phyloP scores from a whole-genome alignment of 2,113 vertebrate genomes.

The Scytalopus superciliaris region DNA sequence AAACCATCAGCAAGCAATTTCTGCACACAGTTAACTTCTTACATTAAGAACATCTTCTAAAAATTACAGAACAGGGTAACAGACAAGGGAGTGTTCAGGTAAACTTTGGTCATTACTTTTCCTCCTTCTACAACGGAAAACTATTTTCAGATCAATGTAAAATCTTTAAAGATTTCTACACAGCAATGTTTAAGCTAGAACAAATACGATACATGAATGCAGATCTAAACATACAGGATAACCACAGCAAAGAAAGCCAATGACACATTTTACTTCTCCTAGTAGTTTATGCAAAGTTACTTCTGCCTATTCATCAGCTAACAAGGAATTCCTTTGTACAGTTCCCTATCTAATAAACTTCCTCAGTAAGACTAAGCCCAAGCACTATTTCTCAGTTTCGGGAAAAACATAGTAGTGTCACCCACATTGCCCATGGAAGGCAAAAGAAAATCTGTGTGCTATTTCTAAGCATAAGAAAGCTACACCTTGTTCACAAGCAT shows the following conservation, averaged over 20 bases:
- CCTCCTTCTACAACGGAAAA: background rate
- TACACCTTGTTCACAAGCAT: background rate
- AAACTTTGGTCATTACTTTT: background rate
- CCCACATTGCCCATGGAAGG: background rate
- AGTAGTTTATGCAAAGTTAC: background rate
- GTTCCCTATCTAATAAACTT: background rate
- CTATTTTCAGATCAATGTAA: background rate
- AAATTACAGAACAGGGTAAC: background rate
- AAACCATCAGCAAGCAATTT: background rate
- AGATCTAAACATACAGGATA: background rate
- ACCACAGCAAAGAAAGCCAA: background rate
- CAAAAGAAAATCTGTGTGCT: background rate
- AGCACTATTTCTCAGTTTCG: background rate
- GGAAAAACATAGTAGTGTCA: background rate
- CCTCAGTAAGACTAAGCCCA: background rate
- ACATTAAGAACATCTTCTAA: background rate
- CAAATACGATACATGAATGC: background rate
- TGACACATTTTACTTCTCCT: background rate
- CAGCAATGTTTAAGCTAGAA: background rate
- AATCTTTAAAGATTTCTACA: background rate
- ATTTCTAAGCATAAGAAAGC: background rate
- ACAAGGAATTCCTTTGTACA: background rate
- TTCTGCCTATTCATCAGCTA: background rate
- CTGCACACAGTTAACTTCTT: background rate
- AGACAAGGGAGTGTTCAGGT: background rate